A percentile compares a stretch with the other conserved stretches of the same genome.
These are phyloP conservation scores for Chrysolina americana DNA, from an alignment of 2,888 invertebrate species.

Conservation along the genomic window DNA sequence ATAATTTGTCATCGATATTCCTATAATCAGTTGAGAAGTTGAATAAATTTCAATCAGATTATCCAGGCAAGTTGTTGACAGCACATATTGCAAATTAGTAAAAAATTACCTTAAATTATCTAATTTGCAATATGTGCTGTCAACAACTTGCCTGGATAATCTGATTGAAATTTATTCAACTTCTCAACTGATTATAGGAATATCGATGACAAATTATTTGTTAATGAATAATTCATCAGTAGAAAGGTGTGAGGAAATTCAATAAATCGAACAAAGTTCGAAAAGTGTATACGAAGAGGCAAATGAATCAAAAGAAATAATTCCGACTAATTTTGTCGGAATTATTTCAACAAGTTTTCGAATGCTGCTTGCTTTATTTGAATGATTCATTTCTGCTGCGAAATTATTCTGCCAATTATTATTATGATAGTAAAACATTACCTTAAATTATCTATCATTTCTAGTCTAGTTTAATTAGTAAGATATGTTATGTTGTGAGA, in stretches of 20 bases:
- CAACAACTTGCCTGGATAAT: background rate
- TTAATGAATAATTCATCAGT: constrained; percentile 8
- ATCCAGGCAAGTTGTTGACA: background rate
- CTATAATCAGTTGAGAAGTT: background rate
- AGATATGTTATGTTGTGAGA: no score
- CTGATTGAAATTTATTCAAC: background rate
- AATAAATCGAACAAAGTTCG: no score
- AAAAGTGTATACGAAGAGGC: no score
- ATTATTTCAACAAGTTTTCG: no score
- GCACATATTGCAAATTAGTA: background rate
- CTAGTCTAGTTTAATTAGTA: background rate
- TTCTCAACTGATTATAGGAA: background rate
- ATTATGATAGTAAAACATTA: no score
- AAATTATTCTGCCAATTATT: no score
- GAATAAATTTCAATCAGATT: background rate
- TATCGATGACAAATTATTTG: background rate
- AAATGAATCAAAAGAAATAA: no score
- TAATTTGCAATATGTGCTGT: background rate
- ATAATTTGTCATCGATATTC: background rate
- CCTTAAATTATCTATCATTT: no score
- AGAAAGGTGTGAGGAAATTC: background rate
- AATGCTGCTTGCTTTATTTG: no score
- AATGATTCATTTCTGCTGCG: no score
- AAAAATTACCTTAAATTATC: no score
- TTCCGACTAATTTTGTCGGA: no score